Base-by-base conservation (phyloP, 2,888 invertebrate genomes). In the Microchrysa polita region DNA sequence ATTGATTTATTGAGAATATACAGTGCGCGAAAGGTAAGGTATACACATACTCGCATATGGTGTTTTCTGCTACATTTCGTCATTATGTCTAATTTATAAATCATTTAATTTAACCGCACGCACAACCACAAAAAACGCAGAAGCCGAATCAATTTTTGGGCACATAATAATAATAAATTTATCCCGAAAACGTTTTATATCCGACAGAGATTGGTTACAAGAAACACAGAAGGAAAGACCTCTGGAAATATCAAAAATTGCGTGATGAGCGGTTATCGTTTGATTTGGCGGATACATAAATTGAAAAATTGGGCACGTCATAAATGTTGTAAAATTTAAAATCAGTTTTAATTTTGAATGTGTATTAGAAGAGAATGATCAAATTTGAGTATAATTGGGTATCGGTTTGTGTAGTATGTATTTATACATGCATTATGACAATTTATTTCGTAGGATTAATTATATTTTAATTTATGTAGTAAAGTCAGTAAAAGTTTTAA, bases 51-150 rank as follows among this genome's bases (percentile, higher is more conserved):
- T 27, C 34, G 61, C 40, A 61, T 61, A 61, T 61, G 61, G n/a
- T 61, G n/a, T n/a, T n/a, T n/a, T n/a, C n/a, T n/a, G 34, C 61
- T 61, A 12, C n/a, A 40, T 40, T 34, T 40, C 16, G 61, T n/a
- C 34, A 61, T 61, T 61, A 61, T 27, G 40, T 61, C 61, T 27
- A 61, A 61, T 61, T 61, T 61, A 61, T 61, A 61, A 61, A 40
- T 61, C 34, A 61, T 61, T 61, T 61, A 61, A 61, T 40, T 61
- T 61, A 61, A 61, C 61, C 61, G 10, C 61, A 61, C 57, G 55
- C 27, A 59, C 23, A 59, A 61, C 61, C 61, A 40, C 61, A 61
- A 12, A 48, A 61, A 16, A 40, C 42, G 40, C 61, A 61, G 61
- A 61, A 61, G 61, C 61, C 61, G 16, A 23, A 40, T 61, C 61